phyloP scores from a whole-genome alignment of 2,797 vertebrate species.

The Coluber constrictor region DNA sequence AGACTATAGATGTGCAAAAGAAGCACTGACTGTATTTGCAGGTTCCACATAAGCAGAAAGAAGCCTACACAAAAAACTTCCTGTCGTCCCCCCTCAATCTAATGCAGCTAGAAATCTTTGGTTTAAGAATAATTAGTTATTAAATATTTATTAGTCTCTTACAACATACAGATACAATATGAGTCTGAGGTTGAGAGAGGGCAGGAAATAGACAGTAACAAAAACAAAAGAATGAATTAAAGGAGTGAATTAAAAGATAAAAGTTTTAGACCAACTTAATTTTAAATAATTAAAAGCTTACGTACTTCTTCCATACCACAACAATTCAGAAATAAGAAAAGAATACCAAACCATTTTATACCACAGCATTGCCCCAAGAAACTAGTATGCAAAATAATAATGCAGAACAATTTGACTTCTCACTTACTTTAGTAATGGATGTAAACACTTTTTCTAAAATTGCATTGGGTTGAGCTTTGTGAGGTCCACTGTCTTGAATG shows the following conservation, averaged over 20 bases:
- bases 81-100: neutral
- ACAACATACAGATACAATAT: neutral
- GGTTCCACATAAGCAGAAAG: neutral
- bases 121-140: neutral
- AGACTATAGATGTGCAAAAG: neutral
- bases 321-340: neutral
- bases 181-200: too few relatives aligned
- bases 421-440: conserved; percentile 79
- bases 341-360: neutral
- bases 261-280: neutral
- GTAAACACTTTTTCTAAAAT: conserved; percentile 86
- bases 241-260: neutral
- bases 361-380: neutral
- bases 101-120: neutral
- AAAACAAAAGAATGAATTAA: neutral
- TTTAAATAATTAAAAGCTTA: neutral
- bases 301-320: neutral
- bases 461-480: conserved; percentile 80
- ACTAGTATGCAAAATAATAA: neutral
- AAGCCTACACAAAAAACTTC: neutral
- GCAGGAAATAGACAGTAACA: neutral
- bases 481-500: conserved; percentile 80
- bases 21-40: neutral
- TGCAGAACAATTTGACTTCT: neutral
- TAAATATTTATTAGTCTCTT: neutral